Conservation (phyloP, 2,113 vertebrate species). For the Zosterops borbonicus region DNA sequence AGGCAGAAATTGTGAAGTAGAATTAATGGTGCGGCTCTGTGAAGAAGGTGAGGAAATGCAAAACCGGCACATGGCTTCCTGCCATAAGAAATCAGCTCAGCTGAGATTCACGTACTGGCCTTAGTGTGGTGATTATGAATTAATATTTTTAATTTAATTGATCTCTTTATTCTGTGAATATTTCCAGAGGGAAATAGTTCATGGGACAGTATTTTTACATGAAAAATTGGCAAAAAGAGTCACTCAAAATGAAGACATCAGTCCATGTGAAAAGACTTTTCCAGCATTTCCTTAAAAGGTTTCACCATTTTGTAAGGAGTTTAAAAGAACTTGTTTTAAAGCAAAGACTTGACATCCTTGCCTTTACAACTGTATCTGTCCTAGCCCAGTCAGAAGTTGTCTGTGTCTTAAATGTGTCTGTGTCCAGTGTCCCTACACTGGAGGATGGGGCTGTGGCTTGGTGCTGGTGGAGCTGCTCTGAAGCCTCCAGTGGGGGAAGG, state of each 20-base stretch:
- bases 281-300: background rate
- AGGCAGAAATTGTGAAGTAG: background rate
- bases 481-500: background rate
- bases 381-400: rapidly evolving
- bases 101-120: background rate
- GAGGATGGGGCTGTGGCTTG: background rate
- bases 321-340: background rate
- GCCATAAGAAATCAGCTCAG: background rate
- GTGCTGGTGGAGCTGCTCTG: background rate
- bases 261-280: background rate
- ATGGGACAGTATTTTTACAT: background rate
- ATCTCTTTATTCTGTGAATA: background rate
- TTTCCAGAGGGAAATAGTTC: background rate
- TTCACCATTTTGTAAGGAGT: background rate
- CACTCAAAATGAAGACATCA: background rate
- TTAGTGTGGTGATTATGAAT: background rate
- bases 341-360: background rate
- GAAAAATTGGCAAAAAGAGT: background rate
- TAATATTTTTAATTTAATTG: background rate
- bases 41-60: background rate
- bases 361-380: background rate
- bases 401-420: background rate
- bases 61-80: background rate
- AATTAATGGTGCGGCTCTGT: background rate
- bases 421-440: background rate